Percentiles rank a stretch among this genome's conserved stretches.
These are phyloP conservation scores for Colaptes auratus DNA, from an alignment of 2,113 vertebrate species.

Conservation along the genomic window DNA sequence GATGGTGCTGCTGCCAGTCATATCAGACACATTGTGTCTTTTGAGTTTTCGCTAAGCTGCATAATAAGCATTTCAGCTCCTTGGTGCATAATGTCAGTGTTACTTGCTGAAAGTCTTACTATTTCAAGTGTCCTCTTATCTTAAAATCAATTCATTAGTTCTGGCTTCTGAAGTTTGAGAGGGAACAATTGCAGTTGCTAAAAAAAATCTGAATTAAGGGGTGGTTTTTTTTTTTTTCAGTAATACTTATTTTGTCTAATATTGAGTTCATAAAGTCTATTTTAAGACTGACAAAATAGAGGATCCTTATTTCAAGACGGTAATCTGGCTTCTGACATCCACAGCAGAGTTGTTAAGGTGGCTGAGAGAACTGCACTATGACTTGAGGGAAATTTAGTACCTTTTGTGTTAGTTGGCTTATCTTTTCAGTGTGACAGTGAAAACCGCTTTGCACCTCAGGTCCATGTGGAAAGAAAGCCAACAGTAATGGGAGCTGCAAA, in stretches of 20 bases:
- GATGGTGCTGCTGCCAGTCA: slow-evolving; percentile 69
- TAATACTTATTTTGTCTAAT: slow-evolving; percentile 9
- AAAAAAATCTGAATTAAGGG: slow-evolving; percentile 16
- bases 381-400: not conserved
- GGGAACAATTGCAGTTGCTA: slow-evolving; percentile 13
- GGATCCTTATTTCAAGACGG: not conserved
- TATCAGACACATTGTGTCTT: slow-evolving; percentile 68
- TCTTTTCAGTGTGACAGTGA: not conserved
- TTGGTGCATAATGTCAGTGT: slow-evolving; percentile 59
- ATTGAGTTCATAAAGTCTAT: not conserved
- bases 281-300: slow-evolving; percentile 5
- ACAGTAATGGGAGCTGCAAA: not conserved
- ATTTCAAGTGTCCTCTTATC: slow-evolving; percentile 67
- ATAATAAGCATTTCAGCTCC: slow-evolving; percentile 69
- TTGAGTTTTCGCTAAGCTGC: slow-evolving; percentile 69
- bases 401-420: not conserved
- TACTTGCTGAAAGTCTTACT: slow-evolving; percentile 69
- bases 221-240: not conserved
- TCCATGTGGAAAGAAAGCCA: not conserved
- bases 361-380: not conserved
- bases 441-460: not conserved
- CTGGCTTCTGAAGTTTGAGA: slow-evolving; percentile 61
- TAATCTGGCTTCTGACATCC: not conserved
- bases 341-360: not conserved
- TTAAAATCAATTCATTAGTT: slow-evolving; percentile 52